Percentiles rank a stretch among this genome's conserved stretches.
These are phyloP conservation scores for Drosophila lowei DNA, from an alignment of 1,140 invertebrate species.

Conservation along the genomic window DNA sequence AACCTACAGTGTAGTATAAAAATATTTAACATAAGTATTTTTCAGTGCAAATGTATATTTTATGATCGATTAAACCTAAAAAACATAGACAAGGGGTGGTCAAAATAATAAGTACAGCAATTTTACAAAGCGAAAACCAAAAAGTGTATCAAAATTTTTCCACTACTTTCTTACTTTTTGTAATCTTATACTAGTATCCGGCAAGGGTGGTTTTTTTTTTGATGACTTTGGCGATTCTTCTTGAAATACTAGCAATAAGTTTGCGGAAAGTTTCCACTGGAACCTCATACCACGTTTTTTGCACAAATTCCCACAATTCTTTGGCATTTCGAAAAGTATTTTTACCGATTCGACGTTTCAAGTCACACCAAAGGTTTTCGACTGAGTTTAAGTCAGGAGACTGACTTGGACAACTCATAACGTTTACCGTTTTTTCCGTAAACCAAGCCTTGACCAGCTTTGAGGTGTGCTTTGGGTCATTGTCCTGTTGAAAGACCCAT, in stretches of 20 bases:
- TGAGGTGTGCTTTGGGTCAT: too few species aligned
- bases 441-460: too few species aligned
- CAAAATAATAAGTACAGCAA: conserved; percentile 5
- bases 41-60: not conserved
- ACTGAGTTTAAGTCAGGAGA: too few species aligned
- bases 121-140: not conserved
- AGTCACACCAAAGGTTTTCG: too few species aligned
- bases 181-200: conserved; percentile 1
- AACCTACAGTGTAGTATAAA: too few species aligned
- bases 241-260: conserved; percentile 6
- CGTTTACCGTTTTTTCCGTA: too few species aligned
- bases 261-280: conserved; percentile 1
- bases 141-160: not conserved
- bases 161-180: not conserved
- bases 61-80: not conserved
- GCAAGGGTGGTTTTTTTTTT: conserved; percentile 3
- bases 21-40: too few species aligned
- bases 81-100: not conserved
- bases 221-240: conserved; percentile 2
- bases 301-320: not conserved
- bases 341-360: too few species aligned
- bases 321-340: too few species aligned
- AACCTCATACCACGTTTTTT: conserved; percentile 7
- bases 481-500: too few species aligned
- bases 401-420: too few species aligned